Conservation (phyloP, 2,888 invertebrate genomes). For the Lissocephala sabroskyi region DNA sequence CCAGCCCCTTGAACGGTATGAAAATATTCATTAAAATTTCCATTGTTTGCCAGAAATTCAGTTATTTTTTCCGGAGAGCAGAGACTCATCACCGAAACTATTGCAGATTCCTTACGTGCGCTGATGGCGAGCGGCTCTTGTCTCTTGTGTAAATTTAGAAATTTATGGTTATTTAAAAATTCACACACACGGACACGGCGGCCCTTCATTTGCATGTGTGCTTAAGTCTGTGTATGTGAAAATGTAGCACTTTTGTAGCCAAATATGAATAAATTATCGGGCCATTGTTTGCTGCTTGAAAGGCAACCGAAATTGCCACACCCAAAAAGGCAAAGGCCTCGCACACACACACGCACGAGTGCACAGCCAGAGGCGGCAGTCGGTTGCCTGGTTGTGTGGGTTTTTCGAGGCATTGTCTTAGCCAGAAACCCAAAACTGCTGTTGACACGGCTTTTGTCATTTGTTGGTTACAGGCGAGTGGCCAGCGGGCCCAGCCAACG, state of each 20-base stretch:
- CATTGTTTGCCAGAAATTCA: constrained; percentile 47
- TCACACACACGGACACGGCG: constrained; percentile 27
- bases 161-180: constrained; percentile 65
- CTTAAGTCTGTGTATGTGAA: constrained; percentile 8
- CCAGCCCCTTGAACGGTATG: too few species aligned
- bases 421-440: constrained; percentile 42
- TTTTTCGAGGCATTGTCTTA: constrained; percentile 19
- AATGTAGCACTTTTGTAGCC: constrained; percentile 45
- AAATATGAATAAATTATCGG: constrained; percentile 61
- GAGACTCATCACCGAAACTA: constrained; percentile 42
- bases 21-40: constrained; percentile 55
- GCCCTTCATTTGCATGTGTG: constrained; percentile 7
- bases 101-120: background rate
- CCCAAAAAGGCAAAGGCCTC: constrained; percentile 5
- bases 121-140: constrained; percentile 31
- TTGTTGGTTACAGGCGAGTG: constrained; percentile 60
- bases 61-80: too few species aligned
- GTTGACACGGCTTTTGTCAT: constrained; percentile 61
- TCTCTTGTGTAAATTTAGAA: constrained; percentile 63
- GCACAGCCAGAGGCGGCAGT: background rate
- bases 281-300: constrained; percentile 53
- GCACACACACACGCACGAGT: constrained; percentile 7
- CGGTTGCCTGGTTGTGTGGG: constrained; percentile 42
- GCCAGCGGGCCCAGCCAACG: too few species aligned
- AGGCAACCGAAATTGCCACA: constrained; percentile 45